Evolutionary conservation across 2,888 invertebrate species (phyloP), one percentile per base, ranked within the genome.

Genomic region (Xanthia togata): DNA sequence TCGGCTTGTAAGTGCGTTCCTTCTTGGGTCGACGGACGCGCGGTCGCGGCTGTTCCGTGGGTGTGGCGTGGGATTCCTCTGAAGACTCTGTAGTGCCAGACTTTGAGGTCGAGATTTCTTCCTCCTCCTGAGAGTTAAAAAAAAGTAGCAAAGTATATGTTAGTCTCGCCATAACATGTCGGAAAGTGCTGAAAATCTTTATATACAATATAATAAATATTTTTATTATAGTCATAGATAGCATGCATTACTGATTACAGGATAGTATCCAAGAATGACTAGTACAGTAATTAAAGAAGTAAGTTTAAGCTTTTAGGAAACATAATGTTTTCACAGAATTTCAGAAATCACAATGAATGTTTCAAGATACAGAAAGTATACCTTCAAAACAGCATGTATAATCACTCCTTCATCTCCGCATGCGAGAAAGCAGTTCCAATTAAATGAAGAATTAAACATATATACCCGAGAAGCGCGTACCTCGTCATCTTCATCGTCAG

Each of bases 401-500:
- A 26, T 44, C n/a, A 74, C 17, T 69, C 20, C 60, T 44, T 76
- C n/a, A 53, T 17, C 23, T 81, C 76, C 68, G 20, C 76, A 82
- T 79, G 82, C 82, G 79, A 57, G 26, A 63, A 82, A 65, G 50
- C 57, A 59, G 50, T 83, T 23, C 62, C 47, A 76, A 62, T 50
- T 26, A 74, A 85, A 57, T 26, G 72, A 85, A 63, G n/a, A 64
- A 60, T 53, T 60, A 35, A 77, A 74, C 73, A 60, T 82, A 76
- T 72, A 85, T 84, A 85, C 83, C 83, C 82, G 63, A 73, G 73
- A 55, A 44, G 59, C 77, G 63, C 68, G 74, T 89, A 92, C 92
- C 91, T 97, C 97, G 89, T 97, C 94, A 87, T 96, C 93, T 79
- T 96, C 95, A 86, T 97, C 96, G 73, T 96, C 94, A 0, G 94